phyloP scores from a whole-genome alignment of 2,113 vertebrate genomes.

The Campylorhamphus procurvoides region DNA sequence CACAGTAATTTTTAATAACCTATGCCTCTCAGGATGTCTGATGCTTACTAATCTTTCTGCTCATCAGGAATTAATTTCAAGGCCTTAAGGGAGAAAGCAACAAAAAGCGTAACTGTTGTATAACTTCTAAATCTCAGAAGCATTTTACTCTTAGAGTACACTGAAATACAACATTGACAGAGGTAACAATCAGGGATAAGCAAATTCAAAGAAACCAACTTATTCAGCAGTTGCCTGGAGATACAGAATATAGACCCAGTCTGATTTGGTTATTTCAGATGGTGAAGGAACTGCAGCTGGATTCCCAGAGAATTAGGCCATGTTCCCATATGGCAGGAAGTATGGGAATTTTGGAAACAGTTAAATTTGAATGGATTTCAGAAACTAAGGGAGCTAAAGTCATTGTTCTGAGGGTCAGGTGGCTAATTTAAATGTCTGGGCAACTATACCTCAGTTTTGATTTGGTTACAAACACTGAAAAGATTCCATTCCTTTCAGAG shows the following conservation, averaged over 20 bases:
- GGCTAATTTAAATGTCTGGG: neutral
- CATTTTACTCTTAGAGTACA: neutral
- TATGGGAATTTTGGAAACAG: neutral
- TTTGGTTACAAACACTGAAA: neutral
- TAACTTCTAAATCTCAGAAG: neutral
- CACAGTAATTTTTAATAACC: neutral
- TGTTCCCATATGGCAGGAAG: neutral
- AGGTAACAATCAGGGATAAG: neutral
- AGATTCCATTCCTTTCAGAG: neutral
- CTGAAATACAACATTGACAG: neutral
- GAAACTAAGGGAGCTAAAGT: neutral
- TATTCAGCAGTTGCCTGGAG: neutral
- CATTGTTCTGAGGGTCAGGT: neutral
- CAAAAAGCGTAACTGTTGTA: neutral
- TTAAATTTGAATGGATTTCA: neutral
- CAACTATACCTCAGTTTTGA: neutral
- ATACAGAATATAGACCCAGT: neutral
- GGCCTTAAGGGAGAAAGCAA: neutral
- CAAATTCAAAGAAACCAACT: neutral
- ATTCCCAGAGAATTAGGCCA: neutral
- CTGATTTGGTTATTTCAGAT: neutral
- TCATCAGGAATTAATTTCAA: constrained; percentile 22
- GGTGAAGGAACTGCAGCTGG: neutral
- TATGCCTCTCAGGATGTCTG: neutral
- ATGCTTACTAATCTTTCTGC: constrained; percentile 3